These are phyloP conservation scores for Calonectris borealis DNA, from an alignment of 2,113 vertebrate genomes.

Conservation along the genomic window DNA sequence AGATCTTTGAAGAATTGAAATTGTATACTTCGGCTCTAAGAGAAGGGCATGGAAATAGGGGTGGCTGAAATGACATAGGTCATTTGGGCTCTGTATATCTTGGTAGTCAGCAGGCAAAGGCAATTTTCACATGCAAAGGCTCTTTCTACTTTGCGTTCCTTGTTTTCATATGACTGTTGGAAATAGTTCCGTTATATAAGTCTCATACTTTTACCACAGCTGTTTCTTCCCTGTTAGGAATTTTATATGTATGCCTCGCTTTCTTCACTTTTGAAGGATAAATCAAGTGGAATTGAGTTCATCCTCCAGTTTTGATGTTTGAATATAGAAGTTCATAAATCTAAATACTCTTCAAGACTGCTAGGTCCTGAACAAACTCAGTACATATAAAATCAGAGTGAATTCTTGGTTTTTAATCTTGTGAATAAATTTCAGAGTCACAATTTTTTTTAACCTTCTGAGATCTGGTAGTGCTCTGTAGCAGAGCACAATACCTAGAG, in stretches of 20 bases:
- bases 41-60: neutral
- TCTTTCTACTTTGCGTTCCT: neutral
- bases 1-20: neutral
- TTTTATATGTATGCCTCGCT: rapidly evolving
- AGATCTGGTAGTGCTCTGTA: neutral
- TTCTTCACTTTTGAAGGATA: neutral
- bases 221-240: neutral
- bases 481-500: neutral
- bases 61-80: neutral
- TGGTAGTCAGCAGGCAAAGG: neutral
- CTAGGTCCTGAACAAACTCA: neutral
- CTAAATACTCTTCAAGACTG: neutral
- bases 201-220: neutral
- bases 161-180: neutral
- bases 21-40: neutral
- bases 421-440: neutral
- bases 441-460: neutral
- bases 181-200: neutral
- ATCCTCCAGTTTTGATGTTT: neutral
- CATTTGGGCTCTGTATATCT: neutral
- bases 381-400: neutral
- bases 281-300: neutral
- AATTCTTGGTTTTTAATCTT: neutral
- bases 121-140: neutral
- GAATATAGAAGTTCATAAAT: neutral